phyloP scores from a whole-genome alignment of 2,888 invertebrate species.

The Acleris sparsana region DNA sequence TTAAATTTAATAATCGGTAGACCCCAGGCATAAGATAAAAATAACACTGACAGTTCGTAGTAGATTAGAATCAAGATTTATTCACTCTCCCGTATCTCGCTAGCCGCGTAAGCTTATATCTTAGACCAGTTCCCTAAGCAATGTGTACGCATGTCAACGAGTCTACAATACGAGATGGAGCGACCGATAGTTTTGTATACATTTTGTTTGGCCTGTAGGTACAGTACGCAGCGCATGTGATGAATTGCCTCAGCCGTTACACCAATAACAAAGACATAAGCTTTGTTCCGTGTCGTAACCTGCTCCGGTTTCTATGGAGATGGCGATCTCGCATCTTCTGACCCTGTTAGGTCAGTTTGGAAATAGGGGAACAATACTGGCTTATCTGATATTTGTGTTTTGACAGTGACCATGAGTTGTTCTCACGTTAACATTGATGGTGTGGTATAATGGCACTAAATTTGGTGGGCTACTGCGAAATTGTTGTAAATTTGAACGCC shows the following conservation, averaged over 20 bases:
- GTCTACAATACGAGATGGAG: slow-evolving; percentile 50
- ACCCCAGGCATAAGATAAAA: no score
- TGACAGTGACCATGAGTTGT: slow-evolving; percentile 6
- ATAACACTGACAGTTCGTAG: no score
- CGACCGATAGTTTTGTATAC: slow-evolving; percentile 56
- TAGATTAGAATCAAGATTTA: neutral
- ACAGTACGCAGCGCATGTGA: slow-evolving; percentile 45
- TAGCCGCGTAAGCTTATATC: slow-evolving; percentile 6
- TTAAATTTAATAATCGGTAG: no score
- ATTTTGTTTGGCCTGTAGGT: slow-evolving; percentile 50
- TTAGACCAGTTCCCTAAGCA: slow-evolving; percentile 17
- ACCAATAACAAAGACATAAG: slow-evolving; percentile 23
- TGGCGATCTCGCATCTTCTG: slow-evolving; percentile 7
- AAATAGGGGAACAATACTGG: slow-evolving; percentile 15
- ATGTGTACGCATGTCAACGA: slow-evolving; percentile 42
- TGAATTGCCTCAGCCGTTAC: slow-evolving; percentile 9
- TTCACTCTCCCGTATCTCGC: neutral
- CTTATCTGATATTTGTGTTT: slow-evolving; percentile 1
- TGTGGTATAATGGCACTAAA: no score
- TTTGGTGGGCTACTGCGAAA: no score
- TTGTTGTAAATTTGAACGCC: no score
- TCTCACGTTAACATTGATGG: neutral
- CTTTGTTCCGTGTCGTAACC: slow-evolving; percentile 32
- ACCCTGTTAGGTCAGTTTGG: slow-evolving; percentile 15
- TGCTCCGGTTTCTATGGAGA: slow-evolving; percentile 24